Base-by-base conservation (phyloP, 2,888 invertebrate species). In the Synanthedon tipuliformis region DNA sequence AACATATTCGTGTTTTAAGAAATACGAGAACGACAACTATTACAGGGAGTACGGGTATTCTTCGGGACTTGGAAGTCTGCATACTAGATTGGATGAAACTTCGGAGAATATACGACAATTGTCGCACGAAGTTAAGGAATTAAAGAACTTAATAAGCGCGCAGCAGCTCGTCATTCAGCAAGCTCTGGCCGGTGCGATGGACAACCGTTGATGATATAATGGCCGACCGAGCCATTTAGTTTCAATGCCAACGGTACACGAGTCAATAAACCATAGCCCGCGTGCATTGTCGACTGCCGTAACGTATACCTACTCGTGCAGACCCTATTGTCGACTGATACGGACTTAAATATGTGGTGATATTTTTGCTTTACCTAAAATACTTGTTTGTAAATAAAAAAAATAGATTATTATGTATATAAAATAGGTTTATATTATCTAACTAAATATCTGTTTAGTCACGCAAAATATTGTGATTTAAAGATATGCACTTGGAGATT, bases 41-140 rank as follows among this genome's bases (percentile, higher is more conserved):
- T 89, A 89, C 59, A 79, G 88, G 55, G 85, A 89, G 57, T 89
- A 88, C 54, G 89, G 89, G 2, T 89, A 89, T 51, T 88, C 89
- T 1, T 78, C 89, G 0, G 88, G 89, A 4, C 68, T 92, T 61
- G 89, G 89, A 16, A 85, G 89, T 56, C 64, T 93, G 50, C 91
- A 92, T 55, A 89, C 88, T 52, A 90, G 91, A 68, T 78, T 93
- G 52, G 92, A 93, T 57, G 92, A 92, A 65, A 92, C 90, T 55
- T 89, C 90, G 1, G 92, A 93, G 64, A 90, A 89, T 66, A 90
- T 92, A 51, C 91, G 91, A 53, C 88, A 88, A 63, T 76, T 93
- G 60, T 90, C 90, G 50, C 90, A 90, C 71, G 93, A 93, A 80
- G 89, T 93, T 54, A 89, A 89, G 65, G 93, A 92, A 75, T 81